These are phyloP conservation scores for Tinea semifulvella DNA, from an alignment of 2,888 invertebrate species.

Conservation along the genomic window DNA sequence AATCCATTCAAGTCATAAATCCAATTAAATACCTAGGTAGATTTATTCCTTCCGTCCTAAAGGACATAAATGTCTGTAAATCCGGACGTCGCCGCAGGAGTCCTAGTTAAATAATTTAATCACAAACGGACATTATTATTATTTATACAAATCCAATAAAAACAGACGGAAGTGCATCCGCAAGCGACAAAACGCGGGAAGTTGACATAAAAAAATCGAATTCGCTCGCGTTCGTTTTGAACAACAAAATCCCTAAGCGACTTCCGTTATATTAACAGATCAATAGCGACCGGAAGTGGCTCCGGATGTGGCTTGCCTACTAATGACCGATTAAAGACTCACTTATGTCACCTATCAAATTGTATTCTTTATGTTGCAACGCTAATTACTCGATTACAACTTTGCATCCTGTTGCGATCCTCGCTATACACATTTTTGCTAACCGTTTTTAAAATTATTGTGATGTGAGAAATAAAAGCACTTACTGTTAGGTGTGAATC, in stretches of 20 bases:
- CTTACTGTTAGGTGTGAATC: too few species aligned
- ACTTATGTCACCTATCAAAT: neutral
- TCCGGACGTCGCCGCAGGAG: too few species aligned
- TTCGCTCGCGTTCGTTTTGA: conserved; percentile 7
- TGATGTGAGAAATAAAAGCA: too few species aligned
- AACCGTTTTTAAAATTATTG: too few species aligned
- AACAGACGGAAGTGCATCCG: conserved; percentile 16
- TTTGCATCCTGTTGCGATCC: too few species aligned
- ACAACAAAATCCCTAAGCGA: conserved; percentile 9
- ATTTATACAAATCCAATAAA: conserved; percentile 9
- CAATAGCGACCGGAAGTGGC: conserved; percentile 6
- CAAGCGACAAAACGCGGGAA: conserved; percentile 12
- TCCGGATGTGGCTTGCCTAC: neutral
- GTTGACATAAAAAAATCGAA: conserved; percentile 2
- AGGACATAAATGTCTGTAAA: too few species aligned
- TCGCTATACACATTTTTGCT: too few species aligned
- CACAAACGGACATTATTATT: conserved; percentile 10
- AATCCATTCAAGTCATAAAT: too few species aligned
- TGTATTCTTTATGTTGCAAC: neutral
- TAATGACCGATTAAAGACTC: conserved; percentile 2
- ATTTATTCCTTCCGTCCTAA: too few species aligned
- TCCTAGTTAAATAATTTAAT: too few species aligned
- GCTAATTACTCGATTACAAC: neutral
- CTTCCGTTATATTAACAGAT: conserved; percentile 9
- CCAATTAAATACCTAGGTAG: too few species aligned